A percentile compares a stretch with the other conserved stretches of the same genome.
Evolutionary conservation across 2,888 invertebrate species (phyloP).

Genomic region (Dysmachus trigonus): DNA sequence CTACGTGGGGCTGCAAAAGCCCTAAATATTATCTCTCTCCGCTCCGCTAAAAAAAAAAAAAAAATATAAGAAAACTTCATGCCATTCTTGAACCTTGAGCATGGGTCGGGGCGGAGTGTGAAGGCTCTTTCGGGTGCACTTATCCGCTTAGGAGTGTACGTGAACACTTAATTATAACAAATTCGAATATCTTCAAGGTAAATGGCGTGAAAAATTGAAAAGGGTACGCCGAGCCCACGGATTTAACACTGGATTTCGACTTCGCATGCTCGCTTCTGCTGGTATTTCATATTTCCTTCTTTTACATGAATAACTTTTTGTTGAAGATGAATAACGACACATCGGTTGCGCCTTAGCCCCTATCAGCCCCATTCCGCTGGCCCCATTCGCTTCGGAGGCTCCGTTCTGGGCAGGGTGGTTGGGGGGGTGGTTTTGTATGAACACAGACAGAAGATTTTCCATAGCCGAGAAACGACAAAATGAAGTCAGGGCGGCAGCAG

Average conservation of each 20-base stretch:
- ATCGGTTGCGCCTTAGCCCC: not conserved
- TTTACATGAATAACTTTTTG: conserved; percentile 36
- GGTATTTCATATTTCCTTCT: conserved; percentile 32
- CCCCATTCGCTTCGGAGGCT: not conserved
- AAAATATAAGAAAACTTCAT: conserved; percentile 4
- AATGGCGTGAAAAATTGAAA: conserved; percentile 40
- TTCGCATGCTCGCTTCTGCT: conserved; percentile 28
- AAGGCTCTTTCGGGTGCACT: conserved; percentile 38
- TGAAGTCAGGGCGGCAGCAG: not conserved
- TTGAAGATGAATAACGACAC: conserved; percentile 40
- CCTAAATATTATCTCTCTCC: conserved; percentile 13
- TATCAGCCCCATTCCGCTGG: not conserved
- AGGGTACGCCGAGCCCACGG: conserved; percentile 27
- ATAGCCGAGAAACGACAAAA: not conserved
- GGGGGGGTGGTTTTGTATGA: not conserved
- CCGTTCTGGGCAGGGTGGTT: no score
- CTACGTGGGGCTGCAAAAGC: conserved; percentile 8
- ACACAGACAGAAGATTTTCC: not conserved
- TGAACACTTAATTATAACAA: conserved; percentile 37
- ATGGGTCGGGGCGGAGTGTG: not conserved
- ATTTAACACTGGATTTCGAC: conserved; percentile 21
- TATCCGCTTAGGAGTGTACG: conserved; percentile 32
- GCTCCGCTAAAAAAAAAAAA: no score
- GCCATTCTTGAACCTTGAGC: conserved; percentile 23
- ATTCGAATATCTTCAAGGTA: conserved; percentile 40